Evolutionary conservation across 2,797 vertebrate genomes (phyloP), one percentile per base, ranked within the genome.

Genomic region (Momotus momota): DNA sequence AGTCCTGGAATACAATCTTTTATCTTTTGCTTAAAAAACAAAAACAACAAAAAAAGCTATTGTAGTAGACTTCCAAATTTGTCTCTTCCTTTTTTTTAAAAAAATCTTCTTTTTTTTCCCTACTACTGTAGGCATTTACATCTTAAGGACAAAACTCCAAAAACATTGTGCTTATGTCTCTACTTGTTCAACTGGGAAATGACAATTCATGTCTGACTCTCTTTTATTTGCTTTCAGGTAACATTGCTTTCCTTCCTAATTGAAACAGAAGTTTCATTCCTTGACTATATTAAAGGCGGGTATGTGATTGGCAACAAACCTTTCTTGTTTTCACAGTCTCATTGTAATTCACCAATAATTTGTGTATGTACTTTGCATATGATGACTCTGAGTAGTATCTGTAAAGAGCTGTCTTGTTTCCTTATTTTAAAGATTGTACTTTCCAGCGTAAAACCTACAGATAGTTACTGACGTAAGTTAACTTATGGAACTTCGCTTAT

Each of bases 211-310:
- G 78, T 96, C 82, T 97, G 87, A 72, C 88, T 95, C 72, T 85
- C 27, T 95, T 95, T 96, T 91, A 67, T 94, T 97, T 95, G 55
- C 82, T 97, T 94, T 74, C 97, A 99, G 99, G 99, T 99, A 94
- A 99, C 99, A 4, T 98, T 99, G 97, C 98, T 99, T 93, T 99
- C 99, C 58, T 99, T 99, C 97, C 98, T 99, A 84, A 98, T 99
- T 97, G 99, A 99, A 98, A 99, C 98, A 71, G 99, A 99, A 97
- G 99, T 99, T 98, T 99, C 99, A 96, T 99, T 99, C 97, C 98
- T 99, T 96, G 99, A 99, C 98, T 99, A 99, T 97, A 99, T 99
- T 97, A 99, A 99, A 98, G 99, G 99, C 98, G 99, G 99, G 99
- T 99, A 98, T 98, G 99, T 99, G 80, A 95, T 90, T 93, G 45